These are phyloP conservation scores for Troides helena DNA, from an alignment of 2,888 invertebrate species.

Conservation along the genomic window DNA sequence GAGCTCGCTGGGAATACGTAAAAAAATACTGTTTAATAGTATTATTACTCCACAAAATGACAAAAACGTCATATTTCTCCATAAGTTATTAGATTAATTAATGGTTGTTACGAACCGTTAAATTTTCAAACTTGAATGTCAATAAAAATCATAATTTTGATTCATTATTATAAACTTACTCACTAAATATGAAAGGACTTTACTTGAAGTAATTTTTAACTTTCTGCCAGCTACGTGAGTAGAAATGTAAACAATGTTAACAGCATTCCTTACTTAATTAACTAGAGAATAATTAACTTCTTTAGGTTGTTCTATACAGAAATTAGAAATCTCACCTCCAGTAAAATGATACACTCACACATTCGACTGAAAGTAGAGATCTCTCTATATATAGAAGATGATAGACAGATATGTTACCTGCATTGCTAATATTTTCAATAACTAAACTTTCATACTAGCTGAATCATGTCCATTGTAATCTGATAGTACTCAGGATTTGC, in stretches of 20 bases:
- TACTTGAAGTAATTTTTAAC: conserved; percentile 22
- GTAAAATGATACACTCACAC: neutral
- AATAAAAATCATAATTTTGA: conserved; percentile 1
- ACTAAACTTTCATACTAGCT: too few relatives aligned
- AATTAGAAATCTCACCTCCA: neutral
- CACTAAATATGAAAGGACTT: conserved; percentile 11
- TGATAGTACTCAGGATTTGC: too few relatives aligned
- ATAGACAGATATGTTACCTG: too few relatives aligned
- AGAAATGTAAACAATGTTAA: conserved; percentile 26
- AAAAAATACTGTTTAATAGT: too few relatives aligned
- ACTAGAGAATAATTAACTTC: conserved; percentile 26
- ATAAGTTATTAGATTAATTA: neutral
- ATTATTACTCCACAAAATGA: too few relatives aligned
- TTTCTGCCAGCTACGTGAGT: conserved; percentile 15
- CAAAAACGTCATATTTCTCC: neutral
- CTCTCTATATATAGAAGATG: too few relatives aligned
- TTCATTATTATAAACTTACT: neutral
- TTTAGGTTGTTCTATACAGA: conserved; percentile 7
- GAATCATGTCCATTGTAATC: too few relatives aligned
- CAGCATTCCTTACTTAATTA: conserved; percentile 28
- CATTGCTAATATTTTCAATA: too few relatives aligned
- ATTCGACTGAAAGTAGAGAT: too few relatives aligned
- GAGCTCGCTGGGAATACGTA: too few relatives aligned
- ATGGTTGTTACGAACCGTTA: neutral
- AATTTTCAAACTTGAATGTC: neutral